Base-by-base conservation (phyloP, 2,888 invertebrate genomes). In the Bembecia ichneumoniformis region DNA sequence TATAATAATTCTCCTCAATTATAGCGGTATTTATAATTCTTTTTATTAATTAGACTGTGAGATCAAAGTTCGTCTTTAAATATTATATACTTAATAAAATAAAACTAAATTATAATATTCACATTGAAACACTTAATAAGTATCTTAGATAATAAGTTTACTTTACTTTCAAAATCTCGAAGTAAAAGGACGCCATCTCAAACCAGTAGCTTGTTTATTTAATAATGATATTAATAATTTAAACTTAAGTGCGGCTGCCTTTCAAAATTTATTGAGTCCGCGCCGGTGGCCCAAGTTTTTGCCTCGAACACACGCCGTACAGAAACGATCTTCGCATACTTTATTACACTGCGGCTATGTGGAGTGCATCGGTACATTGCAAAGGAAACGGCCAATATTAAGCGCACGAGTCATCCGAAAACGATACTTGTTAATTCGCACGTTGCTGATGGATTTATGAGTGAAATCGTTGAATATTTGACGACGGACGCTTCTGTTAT, bases 171-270 rank as follows among this genome's bases (percentile, higher is more conserved):
- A 40, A 40, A 40, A 40, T 40, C 40, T 36, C 13, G 20, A 45
- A 49, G 47, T 44, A 44, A 45, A 45, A 44, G 28, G 43, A 35
- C 49, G 34, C 10, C 14, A 45, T 45, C 45, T 49, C 11, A 44
- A 46, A 47, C 43, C 47, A 51, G 48, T 48, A n/a, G 44, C 50
- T 47, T 53, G 51, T 47, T 53, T 50, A 51, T 55, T 52, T 51
- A 44, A 47, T 53, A 49, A 49, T n/a, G 44, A 15, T 44, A 50
- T 54, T 46, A 54, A 54, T 54, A 52, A 54, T 54, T 52, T 51
- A 54, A 52, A 47, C 44, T 15, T 20, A 49, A 46, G 15, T 35
- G 14, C 43, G 28, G 43, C 34, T 10, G 11, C 36, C 35, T 40
- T 46, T 46, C 40, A 40, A 40, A 13, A 40, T 40, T 40, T 40